These are phyloP conservation scores for Athalia cordata DNA, from an alignment of 2,888 invertebrate species.

Conservation along the genomic window DNA sequence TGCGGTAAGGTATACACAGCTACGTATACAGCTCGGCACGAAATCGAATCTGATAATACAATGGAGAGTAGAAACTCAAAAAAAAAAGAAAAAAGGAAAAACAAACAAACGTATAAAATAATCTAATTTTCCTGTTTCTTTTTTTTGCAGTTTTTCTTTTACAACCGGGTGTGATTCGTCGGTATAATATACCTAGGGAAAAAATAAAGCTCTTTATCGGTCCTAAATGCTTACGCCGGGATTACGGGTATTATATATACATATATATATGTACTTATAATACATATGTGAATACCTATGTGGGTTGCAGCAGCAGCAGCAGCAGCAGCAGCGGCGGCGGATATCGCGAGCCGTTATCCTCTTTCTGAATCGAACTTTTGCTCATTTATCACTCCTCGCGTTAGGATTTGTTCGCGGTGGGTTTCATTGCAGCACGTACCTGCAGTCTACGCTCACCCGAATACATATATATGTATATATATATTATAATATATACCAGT, in stretches of 20 bases:
- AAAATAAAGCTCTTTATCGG: conserved; percentile 35
- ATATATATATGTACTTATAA: neutral
- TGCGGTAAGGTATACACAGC: neutral
- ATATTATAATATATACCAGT: no score
- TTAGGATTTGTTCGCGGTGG: neutral
- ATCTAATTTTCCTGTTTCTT: neutral
- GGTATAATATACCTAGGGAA: neutral
- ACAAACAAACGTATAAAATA: neutral
- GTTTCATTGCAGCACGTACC: neutral
- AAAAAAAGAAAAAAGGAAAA: neutral
- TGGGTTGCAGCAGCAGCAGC: neutral
- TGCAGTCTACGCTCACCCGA: no score
- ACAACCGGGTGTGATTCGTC: conserved; percentile 25
- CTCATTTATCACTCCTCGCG: neutral
- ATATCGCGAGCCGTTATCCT: neutral
- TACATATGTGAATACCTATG: neutral
- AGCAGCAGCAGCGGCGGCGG: no score
- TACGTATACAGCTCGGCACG: neutral
- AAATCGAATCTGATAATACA: conserved; percentile 25
- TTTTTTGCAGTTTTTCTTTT: neutral
- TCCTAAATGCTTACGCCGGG: conserved; percentile 19
- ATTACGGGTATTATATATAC: neutral
- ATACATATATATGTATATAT: no score
- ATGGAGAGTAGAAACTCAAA: neutral
- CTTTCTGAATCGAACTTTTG: neutral